Percentiles rank a stretch among this genome's conserved stretches.
These are phyloP conservation scores for Drosophila bifasciata DNA, from an alignment of 1,140 invertebrate genomes.

Conservation along the genomic window DNA sequence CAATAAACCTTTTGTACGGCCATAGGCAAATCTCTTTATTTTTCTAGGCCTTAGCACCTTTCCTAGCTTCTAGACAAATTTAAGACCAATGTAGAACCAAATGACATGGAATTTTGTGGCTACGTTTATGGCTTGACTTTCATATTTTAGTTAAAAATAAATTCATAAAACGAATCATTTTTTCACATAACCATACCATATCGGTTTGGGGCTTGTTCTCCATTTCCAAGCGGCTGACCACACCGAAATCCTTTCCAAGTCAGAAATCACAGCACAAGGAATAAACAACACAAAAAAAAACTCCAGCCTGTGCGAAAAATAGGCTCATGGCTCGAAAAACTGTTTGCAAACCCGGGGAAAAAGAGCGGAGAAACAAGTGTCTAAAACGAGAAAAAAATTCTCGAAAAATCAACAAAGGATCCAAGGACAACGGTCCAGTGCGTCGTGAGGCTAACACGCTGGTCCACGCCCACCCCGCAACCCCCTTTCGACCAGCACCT, in stretches of 20 bases:
- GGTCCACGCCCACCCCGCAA: too few relatives aligned
- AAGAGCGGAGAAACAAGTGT: not conserved
- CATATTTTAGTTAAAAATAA: slow-evolving; percentile 74
- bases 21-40: slow-evolving; percentile 10
- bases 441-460: too few relatives aligned
- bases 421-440: not conserved
- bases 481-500: too few relatives aligned
- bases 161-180: slow-evolving; percentile 75
- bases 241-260: slow-evolving; percentile 72
- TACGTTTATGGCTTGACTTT: slow-evolving; percentile 63
- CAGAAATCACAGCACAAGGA: slow-evolving; percentile 51
- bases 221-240: slow-evolving; percentile 67
- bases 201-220: slow-evolving; percentile 19
- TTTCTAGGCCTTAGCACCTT: too few relatives aligned
- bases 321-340: not conserved
- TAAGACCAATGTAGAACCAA: too few relatives aligned
- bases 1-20: slow-evolving; percentile 30
- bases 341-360: not conserved
- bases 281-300: slow-evolving; percentile 15
- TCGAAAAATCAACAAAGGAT: slow-evolving; percentile 26
- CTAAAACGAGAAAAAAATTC: slow-evolving; percentile 1
- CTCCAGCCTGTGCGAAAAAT: slow-evolving; percentile 8
- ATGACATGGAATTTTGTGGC: slow-evolving; percentile 52
- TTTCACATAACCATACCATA: slow-evolving; percentile 24
- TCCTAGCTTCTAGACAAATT: too few relatives aligned